Evolutionary conservation across 2,888 invertebrate species (phyloP).

Genomic region (Halocaridina rubra): DNA sequence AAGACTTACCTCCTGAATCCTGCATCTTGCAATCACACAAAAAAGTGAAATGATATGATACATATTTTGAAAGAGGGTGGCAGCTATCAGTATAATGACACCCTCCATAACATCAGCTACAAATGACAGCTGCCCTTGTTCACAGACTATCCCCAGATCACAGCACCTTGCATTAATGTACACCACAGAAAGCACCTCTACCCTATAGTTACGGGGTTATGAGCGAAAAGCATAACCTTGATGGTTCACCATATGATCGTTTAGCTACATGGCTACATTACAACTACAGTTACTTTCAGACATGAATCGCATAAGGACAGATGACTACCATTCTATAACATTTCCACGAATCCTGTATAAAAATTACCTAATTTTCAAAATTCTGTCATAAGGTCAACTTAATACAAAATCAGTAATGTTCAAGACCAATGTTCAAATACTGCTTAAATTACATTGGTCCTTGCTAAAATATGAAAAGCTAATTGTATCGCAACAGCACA

Average conservation of each 20-base stretch:
- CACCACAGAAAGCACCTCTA: constrained; percentile 58
- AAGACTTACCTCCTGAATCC: neutral
- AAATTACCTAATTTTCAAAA: no score
- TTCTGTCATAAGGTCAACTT: no score
- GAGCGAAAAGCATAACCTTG: constrained; percentile 49
- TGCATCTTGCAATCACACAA: neutral
- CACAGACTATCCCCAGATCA: constrained; percentile 59
- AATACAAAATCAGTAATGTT: no score
- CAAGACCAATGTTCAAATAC: no score
- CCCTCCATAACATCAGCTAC: constrained; percentile 17
- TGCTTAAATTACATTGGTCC: no score
- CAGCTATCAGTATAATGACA: constrained; percentile 1
- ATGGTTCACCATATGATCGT: constrained; percentile 31
- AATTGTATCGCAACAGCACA: no score
- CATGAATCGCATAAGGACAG: neutral
- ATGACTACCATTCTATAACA: no score
- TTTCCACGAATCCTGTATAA: no score
- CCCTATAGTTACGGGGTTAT: constrained; percentile 59
- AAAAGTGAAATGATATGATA: neutral
- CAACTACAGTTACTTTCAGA: neutral
- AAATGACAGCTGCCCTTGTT: constrained; percentile 55
- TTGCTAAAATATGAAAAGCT: no score
- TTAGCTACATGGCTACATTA: neutral
- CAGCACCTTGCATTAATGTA: constrained; percentile 59
- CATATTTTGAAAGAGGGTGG: constrained; percentile 7